These are phyloP conservation scores for Caracal caracal DNA, from an alignment of 2,113 vertebrate species.

Conservation along the genomic window DNA sequence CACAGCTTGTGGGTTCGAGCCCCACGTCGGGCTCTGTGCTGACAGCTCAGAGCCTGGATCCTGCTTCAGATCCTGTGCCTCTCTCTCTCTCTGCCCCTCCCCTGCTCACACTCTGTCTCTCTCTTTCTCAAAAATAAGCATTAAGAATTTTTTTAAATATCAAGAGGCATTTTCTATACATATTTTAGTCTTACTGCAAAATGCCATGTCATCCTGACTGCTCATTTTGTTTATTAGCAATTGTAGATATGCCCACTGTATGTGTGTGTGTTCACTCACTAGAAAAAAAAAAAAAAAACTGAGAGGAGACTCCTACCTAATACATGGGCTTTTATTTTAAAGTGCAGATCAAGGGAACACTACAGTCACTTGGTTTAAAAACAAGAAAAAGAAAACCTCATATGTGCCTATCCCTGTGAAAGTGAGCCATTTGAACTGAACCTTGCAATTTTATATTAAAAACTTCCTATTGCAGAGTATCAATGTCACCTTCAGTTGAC, in stretches of 20 bases:
- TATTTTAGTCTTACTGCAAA: conserved; percentile 39
- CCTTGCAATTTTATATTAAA: conserved; percentile 26
- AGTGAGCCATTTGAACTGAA: conserved; percentile 9
- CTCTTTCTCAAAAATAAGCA: no score
- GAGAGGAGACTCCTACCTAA: conserved; percentile 31
- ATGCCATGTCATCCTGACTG: not conserved
- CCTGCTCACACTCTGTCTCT: no score
- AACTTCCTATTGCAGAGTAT: not conserved
- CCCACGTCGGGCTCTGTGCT: no score
- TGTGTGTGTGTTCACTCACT: not conserved
- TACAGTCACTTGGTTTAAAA: not conserved
- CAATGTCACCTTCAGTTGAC: not conserved
- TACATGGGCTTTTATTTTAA: conserved; percentile 37
- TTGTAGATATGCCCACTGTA: not conserved
- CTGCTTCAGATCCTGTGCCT: no score
- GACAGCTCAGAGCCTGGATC: no score
- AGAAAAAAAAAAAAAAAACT: not conserved
- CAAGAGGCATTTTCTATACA: not conserved
- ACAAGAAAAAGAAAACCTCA: not conserved
- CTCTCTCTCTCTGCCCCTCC: no score
- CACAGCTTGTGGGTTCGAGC: no score
- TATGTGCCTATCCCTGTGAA: not conserved
- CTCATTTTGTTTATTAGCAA: not conserved
- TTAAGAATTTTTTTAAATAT: no score
- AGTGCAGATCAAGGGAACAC: not conserved